Evolutionary conservation across 2,888 invertebrate species (phyloP), one percentile per base, ranked within the genome.

Genomic region (Dusona sp.): DNA sequence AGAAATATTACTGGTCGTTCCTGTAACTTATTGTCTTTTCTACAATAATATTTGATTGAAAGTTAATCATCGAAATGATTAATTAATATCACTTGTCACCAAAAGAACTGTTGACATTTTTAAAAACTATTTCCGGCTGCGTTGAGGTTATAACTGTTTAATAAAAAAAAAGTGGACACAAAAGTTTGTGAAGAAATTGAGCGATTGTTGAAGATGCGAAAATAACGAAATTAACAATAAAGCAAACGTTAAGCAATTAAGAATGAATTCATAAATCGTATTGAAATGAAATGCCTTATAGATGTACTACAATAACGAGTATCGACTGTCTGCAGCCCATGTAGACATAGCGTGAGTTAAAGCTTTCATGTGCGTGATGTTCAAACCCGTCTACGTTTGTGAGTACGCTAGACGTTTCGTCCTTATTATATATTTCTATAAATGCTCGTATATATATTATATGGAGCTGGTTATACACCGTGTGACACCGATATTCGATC

Each of bases 341-440:
- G 51, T 22, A 38, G 22, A 36, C 57, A 25, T 75, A 75, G 74
- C 67, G 74, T 82, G 72, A 68, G n/a, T 36, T 61, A 54, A 67
- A 29, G 33, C 36, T 74, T 61, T 75, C 61, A 48, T 51, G 68
- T 61, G 77, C 80, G 77, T 80, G 80, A 74, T 45, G 74, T 16
- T 70, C 48, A 70, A 84, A 29, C 48, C 48, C 36, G 13, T 79
- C 57, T 77, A 72, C 75, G 51, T 33, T 70, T 64, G 70, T 48
- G 54, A 75, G 36, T 75, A 77, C 54, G 65, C 68, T 38, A 77
- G 77, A 80, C 84, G 65, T 77, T 51, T 80, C n/a, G 65, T 84
- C 65, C 70, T 45, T 61, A 64, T 36, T 42, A 42, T 42, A 45
- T 65, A 80, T 80, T 84, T 80, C 51, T 70, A 38, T 64, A 51